Base-by-base conservation (phyloP, 2,113 vertebrate species). In the Phylloscopus whistleri region DNA sequence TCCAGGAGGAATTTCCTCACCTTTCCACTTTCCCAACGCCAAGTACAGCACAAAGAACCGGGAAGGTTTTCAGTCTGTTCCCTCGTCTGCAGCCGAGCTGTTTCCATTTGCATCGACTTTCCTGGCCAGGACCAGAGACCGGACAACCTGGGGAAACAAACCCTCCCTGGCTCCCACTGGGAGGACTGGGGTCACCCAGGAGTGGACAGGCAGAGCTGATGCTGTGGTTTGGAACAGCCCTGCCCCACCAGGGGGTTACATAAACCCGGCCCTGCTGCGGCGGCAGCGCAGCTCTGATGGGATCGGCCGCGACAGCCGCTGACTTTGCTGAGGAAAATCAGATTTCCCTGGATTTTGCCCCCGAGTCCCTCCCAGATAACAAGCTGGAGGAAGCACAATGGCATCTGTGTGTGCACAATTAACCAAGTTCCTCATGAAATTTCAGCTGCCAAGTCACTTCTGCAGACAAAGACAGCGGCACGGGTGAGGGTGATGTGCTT, bases 31-130 rank as follows among this genome's bases (percentile, higher is more conserved):
- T 6, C 81, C 35, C 81, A 24, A 0, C 1, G 5, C 9, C 0
- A 26, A 17, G 44, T 0, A 9, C 23, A 1, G 2, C 37, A 9
- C 0, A 1, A 31, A 31, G 6, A 22, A 1, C 31, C 31, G 0
- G 55, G 4, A 2, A 1, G 63, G 27, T 6, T 49, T 44, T 22
- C 68, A 8, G 13, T 0, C 68, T 11, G 7, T 7, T 44, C 37
- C 66, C 28, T 14, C 0, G 0, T 1, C 52, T 9, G 7, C 20
- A 27, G 44, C 56, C 27, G n/a, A 67, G 58, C 69, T 1, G 0
- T 9, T 41, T 7, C 67, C 90, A 23, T 27, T 21, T 3, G 13
- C 52, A 19, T 6, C 43, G 9, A 3, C 72, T 6, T n/a, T 11
- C 76, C 87, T 9, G 17, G 22, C 16, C 63, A 28, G 59, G 30